Percentiles rank a stretch among this genome's conserved stretches.
Evolutionary conservation across 2,797 vertebrate species (phyloP).

Genomic region (Galaxias olidus): DNA sequence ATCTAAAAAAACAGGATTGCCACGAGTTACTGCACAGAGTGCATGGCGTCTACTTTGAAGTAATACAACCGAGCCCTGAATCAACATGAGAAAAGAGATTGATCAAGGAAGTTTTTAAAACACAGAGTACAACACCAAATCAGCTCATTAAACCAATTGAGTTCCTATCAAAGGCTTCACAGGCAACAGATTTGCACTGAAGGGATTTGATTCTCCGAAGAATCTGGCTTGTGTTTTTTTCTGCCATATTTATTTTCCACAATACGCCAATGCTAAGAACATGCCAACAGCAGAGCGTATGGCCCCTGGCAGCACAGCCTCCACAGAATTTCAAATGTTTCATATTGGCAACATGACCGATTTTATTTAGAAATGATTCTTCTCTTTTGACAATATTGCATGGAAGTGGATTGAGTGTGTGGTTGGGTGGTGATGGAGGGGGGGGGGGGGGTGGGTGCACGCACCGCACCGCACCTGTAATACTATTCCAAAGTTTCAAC

Average conservation of each 20-base stretch:
- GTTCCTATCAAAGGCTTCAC: background rate
- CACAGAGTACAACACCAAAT: no score
- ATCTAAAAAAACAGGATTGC: constrained; percentile 36
- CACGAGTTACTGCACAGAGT: constrained; percentile 46
- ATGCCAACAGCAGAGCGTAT: constrained; percentile 27
- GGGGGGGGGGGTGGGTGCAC: no score
- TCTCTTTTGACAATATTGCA: no score
- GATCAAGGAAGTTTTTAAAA: constrained; percentile 51
- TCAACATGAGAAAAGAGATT: constrained; percentile 61
- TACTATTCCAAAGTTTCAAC: no score
- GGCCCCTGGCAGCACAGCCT: constrained; percentile 41
- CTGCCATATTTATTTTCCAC: constrained; percentile 35
- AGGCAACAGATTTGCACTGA: background rate
- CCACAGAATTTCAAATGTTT: constrained; percentile 31
- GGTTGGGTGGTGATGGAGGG: no score
- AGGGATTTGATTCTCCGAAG: background rate
- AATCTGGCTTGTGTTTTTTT: constrained; percentile 21
- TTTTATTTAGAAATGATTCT: constrained; percentile 19
- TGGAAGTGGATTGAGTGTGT: background rate
- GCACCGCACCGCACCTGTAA: no score
- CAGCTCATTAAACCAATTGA: background rate
- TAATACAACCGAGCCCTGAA: constrained; percentile 43
- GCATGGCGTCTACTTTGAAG: constrained; percentile 42
- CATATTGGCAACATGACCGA: constrained; percentile 27
- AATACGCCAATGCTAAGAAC: constrained; percentile 26